Conservation (phyloP, 2,113 vertebrate genomes). For the Procavia capensis region DNA sequence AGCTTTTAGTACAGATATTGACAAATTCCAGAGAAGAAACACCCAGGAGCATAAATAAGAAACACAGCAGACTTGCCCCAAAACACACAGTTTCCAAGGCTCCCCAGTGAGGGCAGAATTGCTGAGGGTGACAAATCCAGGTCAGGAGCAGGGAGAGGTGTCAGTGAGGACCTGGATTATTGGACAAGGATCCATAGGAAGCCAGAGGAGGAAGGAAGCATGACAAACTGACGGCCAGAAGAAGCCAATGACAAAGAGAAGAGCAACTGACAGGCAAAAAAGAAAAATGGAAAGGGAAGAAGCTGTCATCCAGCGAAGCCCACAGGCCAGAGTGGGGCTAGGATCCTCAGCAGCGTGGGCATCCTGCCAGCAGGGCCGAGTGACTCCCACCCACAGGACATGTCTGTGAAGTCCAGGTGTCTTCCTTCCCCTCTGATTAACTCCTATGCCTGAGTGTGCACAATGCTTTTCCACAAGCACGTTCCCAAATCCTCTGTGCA, state of each 20-base stretch:
- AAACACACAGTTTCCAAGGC: rapidly evolving
- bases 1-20: background rate
- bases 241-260: background rate
- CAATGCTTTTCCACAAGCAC: slow-evolving; percentile 63
- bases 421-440: slow-evolving; percentile 59
- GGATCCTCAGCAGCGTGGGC: background rate
- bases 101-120: background rate
- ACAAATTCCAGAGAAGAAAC: background rate
- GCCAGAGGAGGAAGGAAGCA: background rate
- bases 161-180: background rate
- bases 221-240: rapidly evolving
- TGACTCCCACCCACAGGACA: background rate
- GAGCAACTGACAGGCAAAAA: background rate
- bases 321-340: background rate
- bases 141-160: background rate
- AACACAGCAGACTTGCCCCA: background rate
- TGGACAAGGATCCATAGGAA: background rate
- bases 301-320: background rate
- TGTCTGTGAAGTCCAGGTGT: slow-evolving; percentile 57
- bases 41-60: background rate
- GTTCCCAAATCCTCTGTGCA: slow-evolving; percentile 78
- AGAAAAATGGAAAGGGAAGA: background rate
- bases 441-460: background rate
- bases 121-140: background rate
- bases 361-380: background rate